Evolutionary conservation across 23 tunicate species (phyloP).

Genomic region (Halocynthia aurantium): DNA sequence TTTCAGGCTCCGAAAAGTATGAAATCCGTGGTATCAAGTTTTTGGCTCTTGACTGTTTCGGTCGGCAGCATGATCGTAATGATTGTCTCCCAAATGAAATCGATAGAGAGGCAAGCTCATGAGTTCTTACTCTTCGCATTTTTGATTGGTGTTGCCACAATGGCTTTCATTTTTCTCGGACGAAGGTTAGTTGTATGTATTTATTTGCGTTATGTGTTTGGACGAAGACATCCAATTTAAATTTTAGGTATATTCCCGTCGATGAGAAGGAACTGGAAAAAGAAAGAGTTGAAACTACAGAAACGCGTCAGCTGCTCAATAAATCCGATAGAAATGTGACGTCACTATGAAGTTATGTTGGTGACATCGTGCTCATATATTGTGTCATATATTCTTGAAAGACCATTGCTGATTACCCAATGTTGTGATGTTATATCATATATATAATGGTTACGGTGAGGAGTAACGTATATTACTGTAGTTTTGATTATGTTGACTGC

Average conservation of each 20-base stretch:
- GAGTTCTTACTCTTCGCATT: conserved; percentile 59
- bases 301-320: not conserved
- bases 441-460: no score
- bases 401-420: no score
- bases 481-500: no score
- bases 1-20: conserved; percentile 66
- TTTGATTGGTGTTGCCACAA: conserved; percentile 43
- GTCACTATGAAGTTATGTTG: no score
- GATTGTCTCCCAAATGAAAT: conserved; percentile 34
- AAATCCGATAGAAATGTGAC: no score
- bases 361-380: no score
- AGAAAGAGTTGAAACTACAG: conserved; percentile 1
- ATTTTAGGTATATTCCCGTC: conserved; percentile 16
- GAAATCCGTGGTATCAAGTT: conserved; percentile 69
- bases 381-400: no score
- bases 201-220: not conserved
- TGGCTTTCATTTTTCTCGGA: conserved; percentile 41
- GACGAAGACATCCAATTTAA: no score
- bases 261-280: conserved; percentile 19
- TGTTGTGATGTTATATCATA: no score
- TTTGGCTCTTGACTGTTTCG: conserved; percentile 70
- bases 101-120: conserved; percentile 52
- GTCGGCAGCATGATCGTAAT: conserved; percentile 62
- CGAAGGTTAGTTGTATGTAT: conserved; percentile 21
- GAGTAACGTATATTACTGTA: no score